Percentiles rank a stretch among this genome's conserved stretches.
phyloP scores from a whole-genome alignment of 2,888 invertebrate genomes.

The Amphipyra tragopoginis region DNA sequence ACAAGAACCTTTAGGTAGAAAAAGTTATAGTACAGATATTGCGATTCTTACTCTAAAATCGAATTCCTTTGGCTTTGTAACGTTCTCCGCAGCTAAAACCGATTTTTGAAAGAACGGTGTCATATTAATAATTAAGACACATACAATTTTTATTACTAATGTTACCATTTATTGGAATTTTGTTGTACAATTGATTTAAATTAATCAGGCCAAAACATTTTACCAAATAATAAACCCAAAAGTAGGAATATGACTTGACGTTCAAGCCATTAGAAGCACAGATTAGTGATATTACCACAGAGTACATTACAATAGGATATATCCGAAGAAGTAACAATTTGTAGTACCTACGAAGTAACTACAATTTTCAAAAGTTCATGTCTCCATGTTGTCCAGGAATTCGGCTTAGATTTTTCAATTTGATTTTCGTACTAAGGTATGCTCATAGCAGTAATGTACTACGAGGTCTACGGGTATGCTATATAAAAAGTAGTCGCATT shows the following conservation, averaged over 20 bases:
- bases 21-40: too few relatives aligned
- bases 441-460: too few relatives aligned
- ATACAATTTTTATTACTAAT: not conserved
- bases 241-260: not conserved
- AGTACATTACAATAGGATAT: too few relatives aligned
- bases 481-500: too few relatives aligned
- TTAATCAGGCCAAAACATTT: slow-evolving; percentile 1
- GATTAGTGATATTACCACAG: not conserved
- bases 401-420: too few relatives aligned
- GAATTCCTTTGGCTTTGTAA: not conserved
- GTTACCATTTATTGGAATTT: slow-evolving; percentile 14
- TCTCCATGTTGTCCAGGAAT: too few relatives aligned
- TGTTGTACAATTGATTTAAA: not conserved
- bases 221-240: not conserved
- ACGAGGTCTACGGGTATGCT: too few relatives aligned
- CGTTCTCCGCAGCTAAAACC: not conserved
- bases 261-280: not conserved
- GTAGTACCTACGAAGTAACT: too few relatives aligned
- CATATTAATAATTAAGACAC: slow-evolving; percentile 1
- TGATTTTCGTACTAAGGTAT: too few relatives aligned
- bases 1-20: too few relatives aligned
- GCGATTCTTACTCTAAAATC: slow-evolving; percentile 9
- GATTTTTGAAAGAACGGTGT: not conserved
- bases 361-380: too few relatives aligned
- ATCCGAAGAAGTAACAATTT: too few relatives aligned